Evolutionary conservation across 2,888 invertebrate genomes (phyloP), one percentile per base, ranked within the genome.

Genomic region (Ornithoptera priamus): DNA sequence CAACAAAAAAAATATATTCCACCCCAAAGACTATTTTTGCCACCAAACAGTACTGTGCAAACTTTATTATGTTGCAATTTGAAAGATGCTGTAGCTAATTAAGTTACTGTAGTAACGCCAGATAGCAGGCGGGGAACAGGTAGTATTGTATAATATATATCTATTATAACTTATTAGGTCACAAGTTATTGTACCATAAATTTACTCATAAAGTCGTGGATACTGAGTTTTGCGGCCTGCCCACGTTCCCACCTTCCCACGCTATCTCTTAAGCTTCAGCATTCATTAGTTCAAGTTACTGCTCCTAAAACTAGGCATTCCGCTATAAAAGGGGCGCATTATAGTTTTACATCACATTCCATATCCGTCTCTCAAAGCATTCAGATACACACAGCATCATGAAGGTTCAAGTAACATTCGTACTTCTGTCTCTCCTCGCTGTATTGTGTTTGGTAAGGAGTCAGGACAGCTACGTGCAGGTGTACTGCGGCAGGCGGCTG

Each of bases 401-500:
- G 68, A 64, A 50, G 53, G 58, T 18, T 39, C 39, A 20, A 39
- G 18, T 63, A 1, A 36, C 53, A 20, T 20, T 62, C 30, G 30
- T 46, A 36, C 46, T 66, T 50, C 42, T 62, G 17, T 30, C 24
- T 18, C n/a, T 65, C 42, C 42, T 46, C 22, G 42, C 57, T 50
- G 7, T 62, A 4, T 17, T 56, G 15, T 1, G 58, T 20, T 67
- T 67, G 18, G 66, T 71, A 7, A 53, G 58, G 8, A 42, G 66
- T 59, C 67, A 73, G 10, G 72, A 68, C 10, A 65, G 72, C n/a
- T 53, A 60, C 18, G 72, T 64, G 1, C 75, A 76, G 50, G 61
- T 72, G 1, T 77, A 77, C 50, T 77, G 76, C 22, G 77, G 77
- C 0, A 69, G 77, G 30, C 64, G 72, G 4, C 61, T 84, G 20